A percentile compares a stretch with the other conserved stretches of the same genome.
phyloP scores from a whole-genome alignment of 2,888 invertebrate species.

The Troglohyphantes excavatus region DNA sequence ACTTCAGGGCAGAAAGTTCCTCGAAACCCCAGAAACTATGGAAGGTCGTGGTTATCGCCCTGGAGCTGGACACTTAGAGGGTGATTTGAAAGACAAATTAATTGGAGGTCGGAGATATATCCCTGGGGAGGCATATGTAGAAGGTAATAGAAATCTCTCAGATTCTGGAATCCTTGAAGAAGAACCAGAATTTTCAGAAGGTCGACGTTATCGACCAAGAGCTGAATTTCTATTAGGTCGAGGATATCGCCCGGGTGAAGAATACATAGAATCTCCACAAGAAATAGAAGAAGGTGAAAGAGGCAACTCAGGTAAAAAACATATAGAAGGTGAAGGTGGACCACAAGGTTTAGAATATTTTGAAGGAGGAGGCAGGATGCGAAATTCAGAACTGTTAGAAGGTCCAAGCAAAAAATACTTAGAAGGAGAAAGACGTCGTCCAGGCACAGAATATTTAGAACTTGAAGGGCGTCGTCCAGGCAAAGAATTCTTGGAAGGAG shows the following conservation, averaged over 20 bases:
- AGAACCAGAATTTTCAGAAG: background rate
- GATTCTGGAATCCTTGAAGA: background rate
- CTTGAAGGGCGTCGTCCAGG: background rate
- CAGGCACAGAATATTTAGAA: background rate
- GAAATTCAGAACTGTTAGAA: background rate
- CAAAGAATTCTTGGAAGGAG: background rate
- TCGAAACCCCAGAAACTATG: background rate
- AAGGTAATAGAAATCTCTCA: background rate
- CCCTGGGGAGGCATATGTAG: background rate
- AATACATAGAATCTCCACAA: too few relatives aligned
- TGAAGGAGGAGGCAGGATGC: background rate
- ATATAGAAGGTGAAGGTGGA: background rate
- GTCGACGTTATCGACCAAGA: background rate
- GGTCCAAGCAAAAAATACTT: background rate
- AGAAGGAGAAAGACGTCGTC: background rate
- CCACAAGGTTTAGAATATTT: background rate
- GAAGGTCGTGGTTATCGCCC: background rate
- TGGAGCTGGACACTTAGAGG: background rate
- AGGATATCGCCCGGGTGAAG: too few relatives aligned
- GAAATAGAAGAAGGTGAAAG: too few relatives aligned
- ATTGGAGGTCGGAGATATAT: background rate
- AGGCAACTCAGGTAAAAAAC: too few relatives aligned
- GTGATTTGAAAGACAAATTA: too few relatives aligned
- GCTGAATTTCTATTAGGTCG: constrained; percentile 2
- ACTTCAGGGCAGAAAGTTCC: background rate